Evolutionary conservation across 2,888 invertebrate genomes (phyloP), one percentile per base, ranked within the genome.

Genomic region (Tipula helvola): DNA sequence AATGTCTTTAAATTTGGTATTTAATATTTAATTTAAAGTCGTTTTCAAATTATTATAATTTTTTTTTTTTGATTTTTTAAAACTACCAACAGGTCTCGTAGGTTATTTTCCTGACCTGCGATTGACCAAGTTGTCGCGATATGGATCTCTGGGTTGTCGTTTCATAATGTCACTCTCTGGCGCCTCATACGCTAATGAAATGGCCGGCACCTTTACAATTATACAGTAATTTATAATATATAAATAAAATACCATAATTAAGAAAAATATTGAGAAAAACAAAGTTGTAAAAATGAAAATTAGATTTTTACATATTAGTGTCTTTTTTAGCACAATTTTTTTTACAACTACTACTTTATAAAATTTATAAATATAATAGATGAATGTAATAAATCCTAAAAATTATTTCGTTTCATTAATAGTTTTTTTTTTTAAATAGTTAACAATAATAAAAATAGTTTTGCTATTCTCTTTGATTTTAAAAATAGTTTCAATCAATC

Each of bases 121-220:
- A 94, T 98, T 98, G 93, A 98, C 98, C 94, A 98, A 96, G 95
- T 98, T 98, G 95, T 98, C 98, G 93, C 96, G 96, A 94, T 97
- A 96, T 92, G 98, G 98, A 95, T 98, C 96, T 94, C 98, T 96
- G 91, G 98, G 98, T 94, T 97, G 96, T 93, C 98, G 96, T 96
- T 98, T 98, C 98, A 98, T 98, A 94, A 98, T 98, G 95, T 98
- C 98, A 93, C 97, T 97, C 95, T 98, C 98, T 93, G 98, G 97
- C 93, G 97, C 97, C 95, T 98, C 98, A 94, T 98, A 98, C 94
- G 98, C 98, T 95, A 98, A 95, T 93, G 98, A 98, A 94, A 98
- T 98, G 94, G 98, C 98, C 93, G 98, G 98, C 94, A 97, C 97
- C 98, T 97, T 95, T 92, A 91, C 89, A 92, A 93, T 86, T 86